These are phyloP conservation scores for Hypotaenidia philippensis DNA, from an alignment of 2,797 vertebrate genomes.

Conservation along the genomic window DNA sequence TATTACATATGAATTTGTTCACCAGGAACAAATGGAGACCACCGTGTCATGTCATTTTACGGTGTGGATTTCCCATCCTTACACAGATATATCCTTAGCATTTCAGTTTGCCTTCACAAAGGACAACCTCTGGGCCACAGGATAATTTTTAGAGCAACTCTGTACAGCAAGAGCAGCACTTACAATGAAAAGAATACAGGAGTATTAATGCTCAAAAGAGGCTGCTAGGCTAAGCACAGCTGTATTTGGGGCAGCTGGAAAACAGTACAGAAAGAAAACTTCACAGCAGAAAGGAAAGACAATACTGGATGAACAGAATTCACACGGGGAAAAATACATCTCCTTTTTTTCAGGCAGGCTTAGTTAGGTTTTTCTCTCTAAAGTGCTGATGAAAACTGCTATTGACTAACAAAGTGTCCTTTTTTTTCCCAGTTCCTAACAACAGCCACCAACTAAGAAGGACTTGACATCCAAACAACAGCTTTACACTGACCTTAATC, in stretches of 20 bases:
- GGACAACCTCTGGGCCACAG: neutral
- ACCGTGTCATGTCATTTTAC: neutral
- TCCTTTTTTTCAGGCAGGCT: neutral
- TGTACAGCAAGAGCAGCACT: neutral
- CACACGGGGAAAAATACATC: neutral
- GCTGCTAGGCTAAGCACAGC: neutral
- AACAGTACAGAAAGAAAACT: neutral
- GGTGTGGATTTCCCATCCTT: neutral
- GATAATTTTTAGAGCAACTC: neutral
- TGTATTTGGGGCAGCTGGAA: slow-evolving; percentile 4
- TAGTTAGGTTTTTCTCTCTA: neutral
- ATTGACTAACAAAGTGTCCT: neutral
- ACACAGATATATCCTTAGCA: neutral
- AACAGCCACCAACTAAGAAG: neutral
- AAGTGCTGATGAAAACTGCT: neutral
- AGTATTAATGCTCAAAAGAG: neutral
- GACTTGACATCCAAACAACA: neutral
- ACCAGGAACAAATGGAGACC: neutral
- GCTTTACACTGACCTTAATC: neutral
- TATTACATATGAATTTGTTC: neutral
- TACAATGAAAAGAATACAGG: neutral
- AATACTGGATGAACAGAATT: neutral
- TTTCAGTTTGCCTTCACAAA: neutral
- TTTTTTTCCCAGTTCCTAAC: neutral
- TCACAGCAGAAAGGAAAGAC: neutral